These are phyloP conservation scores for Ariopsis seemanni DNA, from an alignment of 2,113 vertebrate species.

Conservation along the genomic window DNA sequence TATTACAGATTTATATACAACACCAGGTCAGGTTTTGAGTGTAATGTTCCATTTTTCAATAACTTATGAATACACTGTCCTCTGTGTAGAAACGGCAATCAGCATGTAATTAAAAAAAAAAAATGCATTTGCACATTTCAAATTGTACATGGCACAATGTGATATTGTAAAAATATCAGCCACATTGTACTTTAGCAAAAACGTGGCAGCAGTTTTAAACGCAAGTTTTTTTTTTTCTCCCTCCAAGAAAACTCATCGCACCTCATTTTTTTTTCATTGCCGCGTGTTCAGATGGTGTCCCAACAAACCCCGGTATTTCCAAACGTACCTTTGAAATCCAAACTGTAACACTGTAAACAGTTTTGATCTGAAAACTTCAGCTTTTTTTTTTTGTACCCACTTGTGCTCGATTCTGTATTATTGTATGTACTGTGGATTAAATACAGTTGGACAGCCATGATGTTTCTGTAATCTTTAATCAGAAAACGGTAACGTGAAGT, in stretches of 20 bases:
- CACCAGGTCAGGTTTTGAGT: conserved; percentile 1
- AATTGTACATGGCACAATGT: not conserved
- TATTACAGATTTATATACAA: not conserved
- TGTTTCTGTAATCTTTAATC: conserved; percentile 55
- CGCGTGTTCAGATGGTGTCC: conserved; percentile 4
- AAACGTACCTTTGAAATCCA: not conserved
- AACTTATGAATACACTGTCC: conserved; percentile 20
- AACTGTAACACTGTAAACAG: not conserved
- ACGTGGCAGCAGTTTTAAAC: not conserved
- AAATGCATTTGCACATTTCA: not conserved
- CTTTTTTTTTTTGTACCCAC: conserved; percentile 64
- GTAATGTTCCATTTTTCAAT: conserved; percentile 22
- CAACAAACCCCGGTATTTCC: not conserved
- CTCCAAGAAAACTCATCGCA: not conserved
- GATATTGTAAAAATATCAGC: not conserved
- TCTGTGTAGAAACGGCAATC: conserved; percentile 26
- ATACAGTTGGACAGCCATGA: conserved; percentile 76
- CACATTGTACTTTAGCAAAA: not conserved
- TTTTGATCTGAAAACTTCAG: conserved; percentile 55
- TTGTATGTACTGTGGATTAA: conserved; percentile 82
- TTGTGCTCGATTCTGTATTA: conserved; percentile 78
- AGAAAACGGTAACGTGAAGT: not conserved
- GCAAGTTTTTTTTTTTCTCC: conserved; percentile 39
- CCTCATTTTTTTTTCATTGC: not conserved
- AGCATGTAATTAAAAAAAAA: not conserved